Conservation (phyloP, 2,888 invertebrate species). For the Eupeodes latifasciatus region DNA sequence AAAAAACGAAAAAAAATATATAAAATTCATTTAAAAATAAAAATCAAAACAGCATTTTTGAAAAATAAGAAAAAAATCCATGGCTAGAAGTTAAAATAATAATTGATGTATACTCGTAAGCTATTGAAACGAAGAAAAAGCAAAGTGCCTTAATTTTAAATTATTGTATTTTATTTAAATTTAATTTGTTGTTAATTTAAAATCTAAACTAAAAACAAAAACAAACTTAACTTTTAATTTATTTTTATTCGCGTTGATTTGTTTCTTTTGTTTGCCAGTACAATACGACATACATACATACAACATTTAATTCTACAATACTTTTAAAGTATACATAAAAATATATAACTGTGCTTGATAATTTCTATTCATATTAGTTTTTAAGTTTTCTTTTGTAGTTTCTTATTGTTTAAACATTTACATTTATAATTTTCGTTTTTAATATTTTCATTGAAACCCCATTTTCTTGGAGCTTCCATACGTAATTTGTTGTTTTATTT, state of each 20-base stretch:
- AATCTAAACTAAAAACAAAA: background rate
- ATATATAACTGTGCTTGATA: slow-evolving; percentile 45
- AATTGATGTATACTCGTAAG: slow-evolving; percentile 5
- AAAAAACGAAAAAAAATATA: background rate
- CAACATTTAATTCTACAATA: slow-evolving; percentile 18
- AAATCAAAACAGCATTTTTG: slow-evolving; percentile 40
- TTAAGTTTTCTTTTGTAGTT: slow-evolving; percentile 52
- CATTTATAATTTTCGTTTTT: slow-evolving; percentile 13
- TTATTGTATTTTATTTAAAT: slow-evolving; percentile 14
- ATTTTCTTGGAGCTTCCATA: slow-evolving; percentile 63
- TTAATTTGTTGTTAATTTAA: slow-evolving; percentile 38
- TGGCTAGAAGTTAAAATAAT: slow-evolving; percentile 19
- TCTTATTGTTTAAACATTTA: slow-evolving; percentile 55
- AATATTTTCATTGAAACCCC: background rate
- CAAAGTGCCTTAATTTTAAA: slow-evolving; percentile 70
- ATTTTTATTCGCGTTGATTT: slow-evolving; percentile 51
- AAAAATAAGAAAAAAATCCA: slow-evolving; percentile 15
- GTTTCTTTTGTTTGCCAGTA: slow-evolving; percentile 44
- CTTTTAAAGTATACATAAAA: background rate
- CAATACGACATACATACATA: slow-evolving; percentile 21
- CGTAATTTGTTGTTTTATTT: background rate
- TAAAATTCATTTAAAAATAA: background rate
- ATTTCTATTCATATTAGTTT: slow-evolving; percentile 27
- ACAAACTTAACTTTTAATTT: slow-evolving; percentile 29
- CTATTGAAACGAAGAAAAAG: slow-evolving; percentile 27